Percentiles rank a stretch among this genome's conserved stretches.
Conservation (phyloP, 2,113 vertebrate species). For the Cavia aperea region DNA sequence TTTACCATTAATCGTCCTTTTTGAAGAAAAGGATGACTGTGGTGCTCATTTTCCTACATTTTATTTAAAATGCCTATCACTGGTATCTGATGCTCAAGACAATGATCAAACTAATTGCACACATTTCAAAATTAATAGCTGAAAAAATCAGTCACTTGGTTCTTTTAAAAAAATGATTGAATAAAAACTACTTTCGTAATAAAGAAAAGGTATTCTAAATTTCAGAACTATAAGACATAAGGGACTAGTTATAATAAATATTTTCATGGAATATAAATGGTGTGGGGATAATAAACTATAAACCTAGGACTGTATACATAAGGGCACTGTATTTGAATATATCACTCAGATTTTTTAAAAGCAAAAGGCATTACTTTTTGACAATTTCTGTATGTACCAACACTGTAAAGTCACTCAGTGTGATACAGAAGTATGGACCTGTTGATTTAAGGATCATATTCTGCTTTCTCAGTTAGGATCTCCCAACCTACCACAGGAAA, state of each 20-base stretch:
- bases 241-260: constrained; percentile 30
- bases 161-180: background rate
- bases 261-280: background rate
- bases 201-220: background rate
- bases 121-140: constrained; percentile 5
- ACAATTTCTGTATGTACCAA: background rate
- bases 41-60: constrained; percentile 8
- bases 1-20: background rate
- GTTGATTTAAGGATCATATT: background rate
- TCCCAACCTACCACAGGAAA: background rate
- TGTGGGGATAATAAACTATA: background rate
- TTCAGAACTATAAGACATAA: constrained; percentile 26
- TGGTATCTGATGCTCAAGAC: background rate
- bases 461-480: background rate
- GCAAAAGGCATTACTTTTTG: background rate
- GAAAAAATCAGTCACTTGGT: constrained; percentile 24
- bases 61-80: constrained; percentile 25
- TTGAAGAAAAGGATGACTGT: constrained; percentile 5
- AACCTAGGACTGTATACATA: background rate
- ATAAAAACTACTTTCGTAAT: background rate
- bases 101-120: constrained; percentile 31
- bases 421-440: background rate
- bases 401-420: background rate
- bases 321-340: background rate
- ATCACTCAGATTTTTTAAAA: background rate